Evolutionary conservation across 2,888 invertebrate species (phyloP), one percentile per base, ranked within the genome.

Genomic region (Hyalella azteca): DNA sequence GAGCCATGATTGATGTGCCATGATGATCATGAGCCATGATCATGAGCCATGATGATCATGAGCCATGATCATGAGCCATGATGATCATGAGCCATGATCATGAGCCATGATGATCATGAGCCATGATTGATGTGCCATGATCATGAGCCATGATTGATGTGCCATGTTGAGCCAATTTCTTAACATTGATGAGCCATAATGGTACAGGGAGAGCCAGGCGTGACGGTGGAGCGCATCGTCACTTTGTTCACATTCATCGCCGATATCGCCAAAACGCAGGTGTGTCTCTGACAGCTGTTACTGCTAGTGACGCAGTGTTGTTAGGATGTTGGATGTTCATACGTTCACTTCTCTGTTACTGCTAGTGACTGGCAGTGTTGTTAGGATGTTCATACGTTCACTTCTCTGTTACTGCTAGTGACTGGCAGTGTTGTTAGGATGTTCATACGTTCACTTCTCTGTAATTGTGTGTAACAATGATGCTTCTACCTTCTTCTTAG

Each of bases 201-300:
- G n/a, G 36, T 66, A 5, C 11, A 75, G 75, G 48, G 32, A 48
- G 26, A 22, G 80, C 80, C 79, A 66, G 84, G 84, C 9, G 80
- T 84, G 48, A 84, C 84, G 19, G 73, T 76, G 32, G 82, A 84
- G 77, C 79, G 84, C 4, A 84, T 84, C 45, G 78, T 84, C 22
- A 82, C 81, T 0, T 50, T 84, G 77, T 84, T 84, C 66, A 82
- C 82, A 36, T 84, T 84, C 73, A 80, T 84, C 4, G 81, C 81
- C 7, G 84, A 84, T 79, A 79, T 82, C 41, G 84, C 82, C n/a
- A 79, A 82, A 29, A 50, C 78, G 66, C 82, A 82, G 26, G 66
- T 66, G 39, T 4, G 39, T 66, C 5, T 36, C 3, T 5, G 36
- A 0, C 11, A 45, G 11, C 19, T 45, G 19, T 45, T 45, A 19